Base-by-base conservation (phyloP, 2,797 vertebrate species). In the Phrynocephalus forsythii region DNA sequence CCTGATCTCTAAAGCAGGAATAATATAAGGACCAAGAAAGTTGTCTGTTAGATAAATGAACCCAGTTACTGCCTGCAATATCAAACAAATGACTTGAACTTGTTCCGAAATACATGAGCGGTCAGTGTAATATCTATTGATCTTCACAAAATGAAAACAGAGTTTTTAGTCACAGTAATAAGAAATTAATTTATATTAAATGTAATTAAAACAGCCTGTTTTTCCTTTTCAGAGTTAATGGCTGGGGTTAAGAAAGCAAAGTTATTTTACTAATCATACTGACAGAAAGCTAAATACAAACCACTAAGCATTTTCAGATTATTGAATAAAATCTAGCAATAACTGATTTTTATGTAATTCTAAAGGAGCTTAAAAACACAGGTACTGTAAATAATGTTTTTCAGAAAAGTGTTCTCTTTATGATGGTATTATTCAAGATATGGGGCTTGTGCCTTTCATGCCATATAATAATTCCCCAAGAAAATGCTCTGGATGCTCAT, bases 371-470 rank as follows among this genome's bases (percentile, higher is more conserved):
- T 71, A 75, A 75, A 52, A 52, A 13, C 71, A 60, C 56, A 69
- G 38, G 8, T 69, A n/a, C 5, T 48, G 63, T 84, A 73, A 33
- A 60, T 38, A 22, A 5, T 30, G 75, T 73, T 30, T 60, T 60
- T 75, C 33, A 56, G 56, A 56, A 38, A 75, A 30, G 10, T 50
- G 50, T 86, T 56, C 48, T 10, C 11, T 88, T 87, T 91, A 2
- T 91, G 33, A 1, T 30, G 67, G 15, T 84, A 20, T 80, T 91
- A 86, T 86, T 66, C 60, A 82, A 90, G 94, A 92, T 18, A 0
- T 84, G 52, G 26, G 63, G 18, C 75, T 84, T 89, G 2, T 85
- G 6, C 60, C 77, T 63, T 11, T 83, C 38, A 82, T 91, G 48
- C 84, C 20, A 87, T 71, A 90, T 90, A 87, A 63, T 63, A 63